Evolutionary conservation across 1,140 invertebrate genomes (phyloP).

Genomic region (Odontomachus brunneus): DNA sequence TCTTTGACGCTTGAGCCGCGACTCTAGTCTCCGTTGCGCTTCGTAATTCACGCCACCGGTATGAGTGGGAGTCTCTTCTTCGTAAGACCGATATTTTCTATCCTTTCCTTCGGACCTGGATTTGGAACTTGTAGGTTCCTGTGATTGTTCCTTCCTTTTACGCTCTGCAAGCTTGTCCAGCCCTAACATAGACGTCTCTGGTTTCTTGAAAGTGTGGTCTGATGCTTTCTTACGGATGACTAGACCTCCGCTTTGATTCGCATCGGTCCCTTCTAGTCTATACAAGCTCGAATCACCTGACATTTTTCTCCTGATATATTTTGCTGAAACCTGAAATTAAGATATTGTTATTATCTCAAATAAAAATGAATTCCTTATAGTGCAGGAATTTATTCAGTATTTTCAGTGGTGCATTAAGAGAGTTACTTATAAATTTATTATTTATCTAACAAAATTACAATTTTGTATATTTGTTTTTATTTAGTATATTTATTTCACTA

Average conservation of each 20-base stretch:
- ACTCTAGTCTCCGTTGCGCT: conserved; percentile 90
- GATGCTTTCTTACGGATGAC: conserved; percentile 92
- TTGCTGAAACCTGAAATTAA: background rate
- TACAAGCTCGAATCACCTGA: conserved; percentile 87
- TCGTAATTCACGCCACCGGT: conserved; percentile 95
- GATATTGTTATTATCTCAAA: conserved; percentile 28
- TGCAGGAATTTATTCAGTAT: too few relatives aligned
- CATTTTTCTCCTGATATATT: conserved; percentile 61
- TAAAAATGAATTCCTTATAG: background rate
- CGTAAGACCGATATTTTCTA: conserved; percentile 91
- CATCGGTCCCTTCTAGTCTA: conserved; percentile 93
- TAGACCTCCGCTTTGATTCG: conserved; percentile 91
- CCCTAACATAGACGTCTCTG: conserved; percentile 92
- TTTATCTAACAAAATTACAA: too few relatives aligned
- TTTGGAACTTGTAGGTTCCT: conserved; percentile 71
- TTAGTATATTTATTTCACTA: too few relatives aligned
- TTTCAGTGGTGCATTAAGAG: too few relatives aligned
- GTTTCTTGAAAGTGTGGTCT: conserved; percentile 91
- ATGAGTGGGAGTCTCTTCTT: conserved; percentile 96
- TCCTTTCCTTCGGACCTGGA: conserved; percentile 79
- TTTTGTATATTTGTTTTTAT: too few relatives aligned
- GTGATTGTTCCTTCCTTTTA: conserved; percentile 87
- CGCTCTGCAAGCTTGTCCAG: conserved; percentile 94
- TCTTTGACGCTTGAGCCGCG: conserved; percentile 87
- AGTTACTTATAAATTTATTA: too few relatives aligned